A percentile compares a stretch with the other conserved stretches of the same genome.
These are phyloP conservation scores for Sesia bembeciformis DNA, from an alignment of 2,888 invertebrate genomes.

Conservation along the genomic window DNA sequence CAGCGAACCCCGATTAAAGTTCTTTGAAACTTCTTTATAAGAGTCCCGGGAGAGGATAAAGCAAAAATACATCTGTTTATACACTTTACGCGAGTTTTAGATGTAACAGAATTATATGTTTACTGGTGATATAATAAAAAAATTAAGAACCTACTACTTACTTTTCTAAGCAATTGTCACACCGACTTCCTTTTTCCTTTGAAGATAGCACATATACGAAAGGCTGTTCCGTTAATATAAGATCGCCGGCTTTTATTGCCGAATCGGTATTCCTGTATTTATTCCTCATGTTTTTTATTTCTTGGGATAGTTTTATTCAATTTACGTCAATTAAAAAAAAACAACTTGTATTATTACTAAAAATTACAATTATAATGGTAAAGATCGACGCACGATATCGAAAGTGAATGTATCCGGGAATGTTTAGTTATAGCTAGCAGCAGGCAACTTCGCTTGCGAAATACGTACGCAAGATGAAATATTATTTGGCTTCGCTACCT, in stretches of 20 bases:
- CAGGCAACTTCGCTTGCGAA: conserved; percentile 9
- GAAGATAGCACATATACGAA: conserved; percentile 83
- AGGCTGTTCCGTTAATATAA: conserved; percentile 82
- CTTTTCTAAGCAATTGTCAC: conserved; percentile 85
- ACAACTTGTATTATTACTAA: no score
- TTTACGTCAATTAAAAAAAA: not conserved
- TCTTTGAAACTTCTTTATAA: no score
- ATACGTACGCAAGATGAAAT: conserved; percentile 41
- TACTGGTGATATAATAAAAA: no score
- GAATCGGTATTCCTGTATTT: conserved; percentile 46
- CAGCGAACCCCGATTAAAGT: no score
- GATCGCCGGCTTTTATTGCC: conserved; percentile 76
- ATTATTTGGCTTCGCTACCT: conserved; percentile 53
- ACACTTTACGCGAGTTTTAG: no score
- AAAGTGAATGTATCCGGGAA: conserved; percentile 37
- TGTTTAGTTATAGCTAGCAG: conserved; percentile 26
- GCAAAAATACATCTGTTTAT: no score
- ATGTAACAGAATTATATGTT: no score
- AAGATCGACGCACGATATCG: conserved; percentile 11
- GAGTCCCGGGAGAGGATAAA: no score
- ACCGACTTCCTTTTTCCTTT: conserved; percentile 79
- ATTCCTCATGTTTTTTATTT: conserved; percentile 49
- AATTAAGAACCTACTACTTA: conserved; percentile 45
- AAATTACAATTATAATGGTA: no score
- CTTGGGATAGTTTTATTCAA: conserved; percentile 4